phyloP scores from a whole-genome alignment of 2,113 vertebrate species.

The Myotis yumanensis region DNA sequence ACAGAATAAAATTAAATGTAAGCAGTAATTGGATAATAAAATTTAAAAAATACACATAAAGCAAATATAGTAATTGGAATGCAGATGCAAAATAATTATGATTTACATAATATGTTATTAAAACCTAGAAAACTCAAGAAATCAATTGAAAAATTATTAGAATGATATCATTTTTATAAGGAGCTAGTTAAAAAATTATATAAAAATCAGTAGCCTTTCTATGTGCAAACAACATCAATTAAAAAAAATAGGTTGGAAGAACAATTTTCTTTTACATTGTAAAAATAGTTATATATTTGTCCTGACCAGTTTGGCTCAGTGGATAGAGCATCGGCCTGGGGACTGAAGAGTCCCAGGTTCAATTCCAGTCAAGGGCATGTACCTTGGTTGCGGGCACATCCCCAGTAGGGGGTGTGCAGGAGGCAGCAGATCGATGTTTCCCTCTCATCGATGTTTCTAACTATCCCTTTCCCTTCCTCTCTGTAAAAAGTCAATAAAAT shows the following conservation, averaged over 20 bases:
- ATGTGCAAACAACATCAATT: background rate
- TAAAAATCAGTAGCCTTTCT: background rate
- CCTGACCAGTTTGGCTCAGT: too few relatives aligned
- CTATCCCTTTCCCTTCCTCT: too few relatives aligned
- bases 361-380: too few relatives aligned
- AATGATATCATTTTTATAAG: background rate
- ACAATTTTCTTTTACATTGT: background rate
- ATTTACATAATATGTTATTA: background rate
- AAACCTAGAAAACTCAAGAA: constrained; percentile 2
- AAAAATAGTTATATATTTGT: background rate
- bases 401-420: too few relatives aligned
- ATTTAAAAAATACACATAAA: background rate
- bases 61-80: constrained; percentile 22
- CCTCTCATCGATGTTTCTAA: too few relatives aligned
- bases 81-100: background rate
- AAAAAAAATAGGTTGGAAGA: background rate
- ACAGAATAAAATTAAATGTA: background rate
- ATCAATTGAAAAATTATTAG: constrained; percentile 12
- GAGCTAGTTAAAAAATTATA: background rate
- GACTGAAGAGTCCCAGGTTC: too few relatives aligned
- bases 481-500: too few relatives aligned
- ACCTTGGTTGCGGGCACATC: too few relatives aligned
- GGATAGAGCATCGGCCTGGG: too few relatives aligned
- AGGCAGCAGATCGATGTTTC: too few relatives aligned
- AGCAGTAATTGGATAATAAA: background rate